A percentile compares a stretch with the other conserved stretches of the same genome.
phyloP scores from a whole-genome alignment of 2,888 invertebrate genomes.

The Cataglyphis albicans region DNA sequence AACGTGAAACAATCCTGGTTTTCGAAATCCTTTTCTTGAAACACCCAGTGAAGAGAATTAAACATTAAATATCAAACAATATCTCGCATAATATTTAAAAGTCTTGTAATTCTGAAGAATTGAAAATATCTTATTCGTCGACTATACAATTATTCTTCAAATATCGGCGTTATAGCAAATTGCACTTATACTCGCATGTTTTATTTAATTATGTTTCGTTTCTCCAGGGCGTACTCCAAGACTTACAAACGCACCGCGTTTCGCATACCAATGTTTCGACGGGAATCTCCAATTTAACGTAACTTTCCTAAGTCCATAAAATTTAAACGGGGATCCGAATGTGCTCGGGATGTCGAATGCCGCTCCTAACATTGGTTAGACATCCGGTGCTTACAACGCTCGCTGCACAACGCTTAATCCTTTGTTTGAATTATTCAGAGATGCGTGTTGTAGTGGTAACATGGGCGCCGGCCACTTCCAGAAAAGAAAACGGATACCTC shows the following conservation, averaged over 20 bases:
- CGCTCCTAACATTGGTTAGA: slow-evolving; percentile 46
- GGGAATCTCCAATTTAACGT: slow-evolving; percentile 36
- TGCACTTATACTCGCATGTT: background rate
- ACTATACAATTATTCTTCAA: background rate
- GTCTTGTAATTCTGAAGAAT: background rate
- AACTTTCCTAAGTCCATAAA: slow-evolving; percentile 31
- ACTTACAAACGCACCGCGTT: slow-evolving; percentile 15
- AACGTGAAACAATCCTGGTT: background rate
- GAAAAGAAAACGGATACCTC: slow-evolving; percentile 49
- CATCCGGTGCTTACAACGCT: slow-evolving; percentile 27
- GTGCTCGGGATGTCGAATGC: slow-evolving; percentile 48
- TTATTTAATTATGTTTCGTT: slow-evolving; percentile 17
- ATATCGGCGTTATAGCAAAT: background rate
- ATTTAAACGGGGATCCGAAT: slow-evolving; percentile 40
- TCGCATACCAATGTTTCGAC: slow-evolving; percentile 34
- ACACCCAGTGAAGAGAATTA: background rate
- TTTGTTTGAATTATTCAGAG: slow-evolving; percentile 54
- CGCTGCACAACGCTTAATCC: slow-evolving; percentile 38
- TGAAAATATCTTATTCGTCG: background rate
- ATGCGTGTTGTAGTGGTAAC: slow-evolving; percentile 23
- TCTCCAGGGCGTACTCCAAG: background rate
- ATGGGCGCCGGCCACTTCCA: slow-evolving; percentile 31
- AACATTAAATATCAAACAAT: background rate
- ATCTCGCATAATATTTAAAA: background rate
- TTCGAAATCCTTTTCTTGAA: background rate